phyloP scores from a whole-genome alignment of 2,113 vertebrate species.

The Nerophis ophidion region DNA sequence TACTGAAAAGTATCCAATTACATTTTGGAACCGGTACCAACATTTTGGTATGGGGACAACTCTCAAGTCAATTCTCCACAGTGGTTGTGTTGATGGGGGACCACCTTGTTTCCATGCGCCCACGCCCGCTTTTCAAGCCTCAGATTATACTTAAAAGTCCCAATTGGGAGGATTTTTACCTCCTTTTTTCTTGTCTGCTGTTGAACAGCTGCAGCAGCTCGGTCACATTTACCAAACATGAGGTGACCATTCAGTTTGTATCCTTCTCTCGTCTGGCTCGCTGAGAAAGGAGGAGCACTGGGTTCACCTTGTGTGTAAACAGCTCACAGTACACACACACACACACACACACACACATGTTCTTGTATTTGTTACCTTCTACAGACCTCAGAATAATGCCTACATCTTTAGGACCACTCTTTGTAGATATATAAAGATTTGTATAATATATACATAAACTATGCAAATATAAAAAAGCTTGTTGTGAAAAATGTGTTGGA shows the following conservation, averaged over 20 bases:
- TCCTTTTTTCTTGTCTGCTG: background rate
- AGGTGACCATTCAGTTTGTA: constrained; percentile 57
- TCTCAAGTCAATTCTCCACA: too few species aligned
- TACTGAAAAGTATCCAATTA: too few species aligned
- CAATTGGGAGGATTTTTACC: constrained; percentile 58
- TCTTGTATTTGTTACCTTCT: too few species aligned
- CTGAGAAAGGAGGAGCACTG: constrained; percentile 28
- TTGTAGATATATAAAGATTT: too few species aligned
- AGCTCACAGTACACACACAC: constrained; percentile 33
- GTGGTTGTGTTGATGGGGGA: constrained; percentile 15
- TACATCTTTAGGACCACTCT: too few species aligned
- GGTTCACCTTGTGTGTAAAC: constrained; percentile 55
- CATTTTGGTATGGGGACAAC: too few species aligned
- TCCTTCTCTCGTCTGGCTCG: constrained; percentile 45
- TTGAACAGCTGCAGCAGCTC: constrained; percentile 57
- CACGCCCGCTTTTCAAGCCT: constrained; percentile 41
- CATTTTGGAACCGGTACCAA: too few species aligned
- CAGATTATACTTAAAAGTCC: constrained; percentile 59
- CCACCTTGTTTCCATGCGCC: constrained; percentile 55
- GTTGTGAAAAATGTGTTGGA: too few species aligned
- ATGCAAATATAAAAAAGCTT: too few species aligned
- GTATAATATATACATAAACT: too few species aligned
- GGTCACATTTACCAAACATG: constrained; percentile 65
- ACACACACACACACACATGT: constrained; percentile 10
- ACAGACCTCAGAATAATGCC: too few species aligned